Base-by-base conservation (phyloP, 1,140 invertebrate genomes). In the Harpegnathos saltator region DNA sequence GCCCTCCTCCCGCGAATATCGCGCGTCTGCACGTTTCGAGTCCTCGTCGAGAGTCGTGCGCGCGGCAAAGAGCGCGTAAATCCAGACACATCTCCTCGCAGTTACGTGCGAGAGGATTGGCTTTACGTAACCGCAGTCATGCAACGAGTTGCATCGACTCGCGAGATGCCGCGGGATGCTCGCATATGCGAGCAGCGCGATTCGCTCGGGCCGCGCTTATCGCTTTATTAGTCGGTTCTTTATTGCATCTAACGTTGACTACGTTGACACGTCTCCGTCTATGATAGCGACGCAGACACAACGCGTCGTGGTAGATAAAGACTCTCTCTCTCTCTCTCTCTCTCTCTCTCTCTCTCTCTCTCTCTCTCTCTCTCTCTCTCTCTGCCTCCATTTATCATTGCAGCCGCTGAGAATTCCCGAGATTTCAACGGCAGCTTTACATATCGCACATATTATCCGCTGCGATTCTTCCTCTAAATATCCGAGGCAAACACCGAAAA, bases 181-280 rank as follows among this genome's bases (percentile, higher is more conserved):
- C 69, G 69, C 86, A 68, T 74, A 81, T 82, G 62, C 85, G 44
- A 22, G 29, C 38, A 29, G 81, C 82, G 86, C 82, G 86, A 87
- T 86, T 87, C 86, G 85, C 52, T 75, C 74, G 29, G 38, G 73
- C 61, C 58, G 33, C 66, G 80, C 81, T 87, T 87, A 87, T 87
- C 86, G 85, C 73, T 87, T 87, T 87, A 87, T 87, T 87, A 80
- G 85, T 54, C 29, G 52, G 56, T 84, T 74, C 68, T 87, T 87
- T 87, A 87, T 87, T 80, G 73, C 86, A 44, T 52, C n/a, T n/a
- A n/a, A n/a, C 29, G 81, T 59, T 73, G 81, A 84, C 68, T 68
- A 84, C 61, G 73, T 73, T 83, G 80, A 68, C 66, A 56, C 59
- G 7, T 65, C 56, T 29, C 19, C 63, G 68, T 56, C 73, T 52